Evolutionary conservation across 37 sponge, comb jelly and placozoan species (phyloP).

Genomic region (Lycopodina hypogea): DNA sequence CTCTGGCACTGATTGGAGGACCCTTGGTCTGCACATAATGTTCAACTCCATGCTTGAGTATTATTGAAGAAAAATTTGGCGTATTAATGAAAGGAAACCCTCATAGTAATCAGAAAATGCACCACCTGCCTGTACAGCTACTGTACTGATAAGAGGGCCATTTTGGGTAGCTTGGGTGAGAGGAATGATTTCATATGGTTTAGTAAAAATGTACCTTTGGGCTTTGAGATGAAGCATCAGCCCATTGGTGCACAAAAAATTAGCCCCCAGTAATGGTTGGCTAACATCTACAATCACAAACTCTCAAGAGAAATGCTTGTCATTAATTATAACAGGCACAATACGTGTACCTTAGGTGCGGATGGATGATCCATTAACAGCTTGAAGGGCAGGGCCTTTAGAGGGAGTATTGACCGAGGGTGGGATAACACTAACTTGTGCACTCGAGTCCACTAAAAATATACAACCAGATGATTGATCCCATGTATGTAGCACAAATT

Average conservation of each 20-base stretch:
- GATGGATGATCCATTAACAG: conserved; percentile 31
- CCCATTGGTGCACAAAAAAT: too few species aligned
- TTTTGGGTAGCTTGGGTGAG: too few species aligned
- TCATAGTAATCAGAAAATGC: conserved; percentile 1
- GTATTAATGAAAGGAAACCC: conserved; percentile 26
- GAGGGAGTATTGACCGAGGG: conserved; percentile 19
- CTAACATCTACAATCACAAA: conserved; percentile 50
- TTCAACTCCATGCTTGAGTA: conserved; percentile 27
- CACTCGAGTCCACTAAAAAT: conserved; percentile 31
- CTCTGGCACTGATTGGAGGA: conserved; percentile 23
- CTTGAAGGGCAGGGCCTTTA: too few species aligned
- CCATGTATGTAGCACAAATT: too few species aligned
- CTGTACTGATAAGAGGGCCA: too few species aligned
- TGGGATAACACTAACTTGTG: conserved; percentile 46
- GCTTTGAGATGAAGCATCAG: too few species aligned
- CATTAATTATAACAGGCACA: too few species aligned
- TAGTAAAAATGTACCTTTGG: too few species aligned
- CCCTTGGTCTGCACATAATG: conserved; percentile 49
- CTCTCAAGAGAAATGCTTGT: too few species aligned
- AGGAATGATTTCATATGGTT: neutral
- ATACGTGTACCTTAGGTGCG: too few species aligned
- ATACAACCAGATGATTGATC: neutral
- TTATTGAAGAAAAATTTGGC: conserved; percentile 7
- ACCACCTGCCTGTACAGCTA: too few species aligned
- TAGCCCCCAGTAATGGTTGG: too few species aligned